These are phyloP conservation scores for Coelogynopora nodosa DNA, from an alignment of 2,888 invertebrate genomes.

Conservation along the genomic window DNA sequence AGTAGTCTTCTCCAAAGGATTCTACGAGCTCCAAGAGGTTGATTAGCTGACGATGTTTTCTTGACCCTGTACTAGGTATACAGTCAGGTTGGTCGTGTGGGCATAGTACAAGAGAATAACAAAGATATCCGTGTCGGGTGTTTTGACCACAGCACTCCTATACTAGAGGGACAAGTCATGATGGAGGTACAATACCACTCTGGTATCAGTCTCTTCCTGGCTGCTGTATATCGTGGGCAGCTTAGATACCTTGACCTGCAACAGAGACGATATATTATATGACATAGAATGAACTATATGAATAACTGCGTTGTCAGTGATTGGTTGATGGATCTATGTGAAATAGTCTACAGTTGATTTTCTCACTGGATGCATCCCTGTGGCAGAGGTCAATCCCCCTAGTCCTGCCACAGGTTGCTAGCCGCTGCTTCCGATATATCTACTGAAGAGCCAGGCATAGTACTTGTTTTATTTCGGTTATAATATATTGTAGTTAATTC, in stretches of 20 bases:
- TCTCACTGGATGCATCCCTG: constrained; percentile 33
- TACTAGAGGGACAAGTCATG: constrained; percentile 42
- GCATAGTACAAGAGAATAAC: constrained; percentile 42
- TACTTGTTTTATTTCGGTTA: too few species aligned
- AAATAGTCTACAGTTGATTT: constrained; percentile 46
- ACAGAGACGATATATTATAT: too few species aligned
- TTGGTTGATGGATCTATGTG: constrained; percentile 45
- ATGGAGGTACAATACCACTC: constrained; percentile 41
- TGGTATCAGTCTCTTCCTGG: too few species aligned
- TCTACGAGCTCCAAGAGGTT: constrained; percentile 40
- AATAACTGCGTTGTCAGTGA: constrained; percentile 45
- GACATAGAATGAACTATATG: too few species aligned
- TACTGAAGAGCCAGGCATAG: neutral
- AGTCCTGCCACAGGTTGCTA: constrained; percentile 41
- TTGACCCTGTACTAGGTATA: constrained; percentile 43
- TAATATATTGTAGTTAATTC: too few species aligned
- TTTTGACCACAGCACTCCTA: constrained; percentile 43
- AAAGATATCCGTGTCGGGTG: constrained; percentile 42
- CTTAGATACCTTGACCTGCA: too few species aligned
- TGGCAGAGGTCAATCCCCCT: constrained; percentile 43
- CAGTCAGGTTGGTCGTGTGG: constrained; percentile 36
- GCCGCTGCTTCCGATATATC: constrained; percentile 37
- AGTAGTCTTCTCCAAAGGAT: neutral
- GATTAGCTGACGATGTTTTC: constrained; percentile 42
- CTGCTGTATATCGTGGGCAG: too few species aligned